Percentiles rank a stretch among this genome's conserved stretches.
Evolutionary conservation across 2,797 vertebrate species (phyloP).

Genomic region (Acanthis flammea): DNA sequence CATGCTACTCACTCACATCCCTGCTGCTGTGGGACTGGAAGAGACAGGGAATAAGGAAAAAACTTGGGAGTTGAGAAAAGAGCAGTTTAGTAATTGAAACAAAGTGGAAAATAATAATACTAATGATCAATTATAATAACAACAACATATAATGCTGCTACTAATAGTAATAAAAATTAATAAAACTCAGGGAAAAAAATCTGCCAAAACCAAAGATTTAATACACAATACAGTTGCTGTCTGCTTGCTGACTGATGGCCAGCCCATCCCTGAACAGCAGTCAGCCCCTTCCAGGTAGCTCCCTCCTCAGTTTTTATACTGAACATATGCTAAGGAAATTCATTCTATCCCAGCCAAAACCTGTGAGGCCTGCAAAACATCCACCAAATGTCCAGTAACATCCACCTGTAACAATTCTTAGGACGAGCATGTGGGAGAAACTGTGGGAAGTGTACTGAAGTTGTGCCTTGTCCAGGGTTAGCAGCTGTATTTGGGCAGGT

Average conservation of each 20-base stretch:
- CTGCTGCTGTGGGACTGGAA: neutral
- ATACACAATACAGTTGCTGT: neutral
- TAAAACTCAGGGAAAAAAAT: rapidly evolving
- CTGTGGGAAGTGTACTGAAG: neutral
- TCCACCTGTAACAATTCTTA: neutral
- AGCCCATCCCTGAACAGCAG: neutral
- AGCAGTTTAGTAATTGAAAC: neutral
- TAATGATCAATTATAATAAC: too few species aligned
- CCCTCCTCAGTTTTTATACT: neutral
- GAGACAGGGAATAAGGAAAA: neutral
- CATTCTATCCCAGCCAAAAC: neutral
- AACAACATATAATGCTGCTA: neutral
- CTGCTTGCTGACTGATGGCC: neutral
- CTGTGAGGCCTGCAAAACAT: neutral
- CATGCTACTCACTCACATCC: neutral
- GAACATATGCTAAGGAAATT: neutral
- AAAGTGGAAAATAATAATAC: neutral
- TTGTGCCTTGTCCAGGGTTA: neutral
- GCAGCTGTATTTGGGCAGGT: neutral
- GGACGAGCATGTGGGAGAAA: neutral
- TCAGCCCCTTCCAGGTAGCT: neutral
- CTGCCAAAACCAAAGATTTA: neutral
- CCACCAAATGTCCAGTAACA: neutral
- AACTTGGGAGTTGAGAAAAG: neutral
- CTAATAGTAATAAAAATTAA: neutral